phyloP scores from a whole-genome alignment of 2,797 vertebrate species.

The Tauraco hartlaubi region DNA sequence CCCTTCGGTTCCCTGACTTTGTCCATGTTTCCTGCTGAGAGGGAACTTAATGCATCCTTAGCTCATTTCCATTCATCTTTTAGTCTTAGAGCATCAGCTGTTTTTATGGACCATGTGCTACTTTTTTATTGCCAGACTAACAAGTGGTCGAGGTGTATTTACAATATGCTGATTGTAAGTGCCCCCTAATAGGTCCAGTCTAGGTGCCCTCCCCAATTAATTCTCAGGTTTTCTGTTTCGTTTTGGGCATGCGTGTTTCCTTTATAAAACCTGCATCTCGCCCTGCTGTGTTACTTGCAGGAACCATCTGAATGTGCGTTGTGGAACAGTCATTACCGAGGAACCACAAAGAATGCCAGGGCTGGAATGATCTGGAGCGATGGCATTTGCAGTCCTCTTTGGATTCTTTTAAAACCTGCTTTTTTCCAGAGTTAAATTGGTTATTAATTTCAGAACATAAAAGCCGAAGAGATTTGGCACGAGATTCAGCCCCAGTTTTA shows the following conservation, averaged over 20 bases:
- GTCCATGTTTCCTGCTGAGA: background rate
- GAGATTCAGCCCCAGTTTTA: background rate
- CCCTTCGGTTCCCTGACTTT: background rate
- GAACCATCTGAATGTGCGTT: background rate
- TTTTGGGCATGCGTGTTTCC: conserved; percentile 21
- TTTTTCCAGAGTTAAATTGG: background rate
- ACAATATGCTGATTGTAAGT: conserved; percentile 16
- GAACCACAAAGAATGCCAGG: background rate
- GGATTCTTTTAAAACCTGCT: background rate
- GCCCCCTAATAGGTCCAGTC: background rate
- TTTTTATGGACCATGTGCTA: conserved; percentile 45
- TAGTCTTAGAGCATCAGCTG: background rate
- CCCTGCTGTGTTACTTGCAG: background rate
- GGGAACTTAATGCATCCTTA: background rate
- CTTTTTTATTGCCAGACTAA: conserved; percentile 35
- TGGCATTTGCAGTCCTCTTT: background rate
- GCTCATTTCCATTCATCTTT: conserved; percentile 17
- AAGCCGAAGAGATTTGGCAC: background rate
- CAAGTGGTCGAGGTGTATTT: background rate
- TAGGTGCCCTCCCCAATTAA: background rate
- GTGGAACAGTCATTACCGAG: background rate
- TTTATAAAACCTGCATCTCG: background rate
- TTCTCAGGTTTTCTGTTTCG: background rate
- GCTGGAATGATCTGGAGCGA: background rate
- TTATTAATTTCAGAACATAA: background rate